Base-by-base conservation (phyloP, 2,888 invertebrate species). In the Polia nebulosa region DNA sequence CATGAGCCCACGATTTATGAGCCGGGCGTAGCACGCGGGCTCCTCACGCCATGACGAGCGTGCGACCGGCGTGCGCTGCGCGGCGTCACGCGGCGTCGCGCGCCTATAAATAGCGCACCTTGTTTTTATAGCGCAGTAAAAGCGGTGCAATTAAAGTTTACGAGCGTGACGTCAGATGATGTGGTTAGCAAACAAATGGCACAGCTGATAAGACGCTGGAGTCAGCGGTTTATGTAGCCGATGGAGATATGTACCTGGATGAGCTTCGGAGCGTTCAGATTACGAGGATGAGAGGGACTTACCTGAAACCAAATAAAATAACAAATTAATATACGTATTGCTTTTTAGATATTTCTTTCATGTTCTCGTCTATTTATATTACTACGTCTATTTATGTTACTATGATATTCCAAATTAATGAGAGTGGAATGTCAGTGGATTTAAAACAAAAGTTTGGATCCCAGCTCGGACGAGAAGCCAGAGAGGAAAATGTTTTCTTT, bases 101-200 rank as follows among this genome's bases (percentile, higher is more conserved):
- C 63, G 68, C 69, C 81, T 80, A 76, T 81, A 83, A 79, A 81
- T 84, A 82, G 71, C 81, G 76, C 76, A 73, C 81, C 84, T 78
- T 58, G 71, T 75, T 84, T 87, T 88, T 89, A 88, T 88, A 82
- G 86, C 86, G 80, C 78, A 82, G 85, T 88, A 87, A 88, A 87
- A 80, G 78, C 78, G 60, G 72, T 82, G 82, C 82, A 88, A 88
- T 88, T 88, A 87, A 88, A 86, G 71, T 86, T 86, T 86, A 87
- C 84, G 83, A 77, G 79, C 82, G 84, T 85, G 85, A 87, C 85
- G 83, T 80, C 72, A 84, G 56, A 71, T 75, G 61, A 70, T 65
- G 83, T 69, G 74, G 81, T 79, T 74, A 32, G 80, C 84, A 82
- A 76, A 80, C 80, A 78, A 82, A 83, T 72, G 81, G 66, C 60